phyloP scores from a whole-genome alignment of 1,140 invertebrate genomes.

The Littorina saxatilis region DNA sequence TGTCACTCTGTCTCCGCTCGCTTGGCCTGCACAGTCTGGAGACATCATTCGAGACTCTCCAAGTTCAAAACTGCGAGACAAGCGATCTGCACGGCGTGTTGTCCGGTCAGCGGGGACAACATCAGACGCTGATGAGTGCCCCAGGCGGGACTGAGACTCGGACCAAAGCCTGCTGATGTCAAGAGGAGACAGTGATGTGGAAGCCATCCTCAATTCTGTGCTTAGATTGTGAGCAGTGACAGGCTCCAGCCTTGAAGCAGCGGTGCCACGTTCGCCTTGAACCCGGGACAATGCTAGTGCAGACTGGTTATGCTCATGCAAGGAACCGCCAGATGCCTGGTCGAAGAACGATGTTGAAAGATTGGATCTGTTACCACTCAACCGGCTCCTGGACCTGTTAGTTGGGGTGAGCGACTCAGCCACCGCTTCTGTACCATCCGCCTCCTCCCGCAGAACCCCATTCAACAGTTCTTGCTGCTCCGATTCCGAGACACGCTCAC shows the following conservation, averaged over 20 bases:
- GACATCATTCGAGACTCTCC: neutral
- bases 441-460: neutral
- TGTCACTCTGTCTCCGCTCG: neutral
- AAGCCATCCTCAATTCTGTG: too few species aligned
- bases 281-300: too few species aligned
- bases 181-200: too few species aligned
- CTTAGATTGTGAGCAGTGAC: too few species aligned
- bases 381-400: too few species aligned
- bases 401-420: neutral
- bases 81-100: neutral
- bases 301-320: too few species aligned
- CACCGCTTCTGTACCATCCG: neutral
- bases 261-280: too few species aligned
- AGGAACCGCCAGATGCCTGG: too few species aligned
- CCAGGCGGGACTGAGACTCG: neutral
- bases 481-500: neutral
- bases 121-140: neutral
- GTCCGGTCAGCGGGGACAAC: neutral
- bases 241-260: too few species aligned
- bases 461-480: neutral
- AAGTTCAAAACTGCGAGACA: conserved; percentile 2
- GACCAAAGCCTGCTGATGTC: too few species aligned
- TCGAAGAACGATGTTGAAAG: too few species aligned
- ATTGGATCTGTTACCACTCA: too few species aligned
- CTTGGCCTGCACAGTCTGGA: neutral